phyloP scores from a whole-genome alignment of 1,140 invertebrate genomes.

The Tyrophagus putrescentiae region DNA sequence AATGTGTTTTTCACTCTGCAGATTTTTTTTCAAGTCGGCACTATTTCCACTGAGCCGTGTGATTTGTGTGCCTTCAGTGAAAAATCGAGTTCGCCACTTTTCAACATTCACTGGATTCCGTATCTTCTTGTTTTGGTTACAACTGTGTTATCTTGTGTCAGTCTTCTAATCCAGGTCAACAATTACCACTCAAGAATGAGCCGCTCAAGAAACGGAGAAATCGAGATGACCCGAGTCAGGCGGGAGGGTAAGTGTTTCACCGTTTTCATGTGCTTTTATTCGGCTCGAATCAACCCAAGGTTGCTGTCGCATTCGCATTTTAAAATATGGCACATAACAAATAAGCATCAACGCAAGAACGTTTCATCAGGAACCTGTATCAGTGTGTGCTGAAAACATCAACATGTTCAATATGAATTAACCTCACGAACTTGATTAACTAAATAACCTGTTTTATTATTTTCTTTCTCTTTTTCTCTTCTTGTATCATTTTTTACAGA shows the following conservation, averaged over 20 bases:
- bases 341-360: no score
- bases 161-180: no score
- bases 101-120: not conserved
- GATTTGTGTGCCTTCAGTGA: not conserved
- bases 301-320: not conserved
- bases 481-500: conserved; percentile 16
- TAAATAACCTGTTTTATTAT: conserved; percentile 16
- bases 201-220: not conserved
- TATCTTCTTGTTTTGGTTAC: not conserved
- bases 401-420: not conserved
- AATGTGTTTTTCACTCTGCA: not conserved
- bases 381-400: not conserved
- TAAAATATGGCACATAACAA: not conserved
- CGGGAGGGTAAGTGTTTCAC: conserved; percentile 5
- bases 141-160: not conserved
- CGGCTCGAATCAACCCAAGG: not conserved
- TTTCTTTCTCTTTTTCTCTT: conserved; percentile 15
- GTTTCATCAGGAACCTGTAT: no score
- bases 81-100: not conserved
- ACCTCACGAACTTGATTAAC: not conserved
- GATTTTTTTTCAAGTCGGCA: not conserved
- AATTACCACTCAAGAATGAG: no score
- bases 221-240: not conserved
- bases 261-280: not conserved
- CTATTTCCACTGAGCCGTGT: not conserved